Conservation (phyloP, 2,113 vertebrate species). For the Addax nasomaculatus region DNA sequence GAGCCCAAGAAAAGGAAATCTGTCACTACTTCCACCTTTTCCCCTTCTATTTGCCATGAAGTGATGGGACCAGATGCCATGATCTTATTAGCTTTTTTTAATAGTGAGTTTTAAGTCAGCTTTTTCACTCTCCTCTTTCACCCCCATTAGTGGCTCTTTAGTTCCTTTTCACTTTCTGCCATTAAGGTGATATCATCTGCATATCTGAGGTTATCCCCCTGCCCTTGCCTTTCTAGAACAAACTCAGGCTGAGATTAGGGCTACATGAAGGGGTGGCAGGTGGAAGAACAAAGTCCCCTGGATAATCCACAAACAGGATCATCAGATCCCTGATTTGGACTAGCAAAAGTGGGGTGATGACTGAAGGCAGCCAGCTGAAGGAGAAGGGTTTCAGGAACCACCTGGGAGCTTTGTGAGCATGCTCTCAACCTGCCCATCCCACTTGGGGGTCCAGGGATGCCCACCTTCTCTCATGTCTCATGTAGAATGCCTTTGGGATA, state of each 20-base stretch:
- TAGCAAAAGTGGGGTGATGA: no score
- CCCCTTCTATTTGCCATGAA: neutral
- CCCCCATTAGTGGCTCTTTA: neutral
- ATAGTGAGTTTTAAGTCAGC: neutral
- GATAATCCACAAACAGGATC: neutral
- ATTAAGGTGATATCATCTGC: neutral
- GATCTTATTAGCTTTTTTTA: neutral
- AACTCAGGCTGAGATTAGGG: neutral
- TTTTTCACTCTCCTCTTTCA: neutral
- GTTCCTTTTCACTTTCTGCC: neutral
- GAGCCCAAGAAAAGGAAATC: neutral
- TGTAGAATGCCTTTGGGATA: neutral
- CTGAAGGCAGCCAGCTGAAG: neutral
- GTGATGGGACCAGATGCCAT: neutral
- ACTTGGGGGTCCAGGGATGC: accelerated
- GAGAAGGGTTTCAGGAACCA: neutral
- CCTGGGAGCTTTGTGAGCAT: neutral
- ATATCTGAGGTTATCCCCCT: neutral
- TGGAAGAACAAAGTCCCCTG: neutral
- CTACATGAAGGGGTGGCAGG: accelerated
- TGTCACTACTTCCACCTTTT: neutral
- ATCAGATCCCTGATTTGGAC: neutral
- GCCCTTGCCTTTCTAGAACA: neutral
- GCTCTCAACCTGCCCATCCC: accelerated
- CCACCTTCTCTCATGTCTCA: neutral